Evolutionary conservation across 2,797 vertebrate genomes (phyloP).

Genomic region (Micropoecilia bifurca): DNA sequence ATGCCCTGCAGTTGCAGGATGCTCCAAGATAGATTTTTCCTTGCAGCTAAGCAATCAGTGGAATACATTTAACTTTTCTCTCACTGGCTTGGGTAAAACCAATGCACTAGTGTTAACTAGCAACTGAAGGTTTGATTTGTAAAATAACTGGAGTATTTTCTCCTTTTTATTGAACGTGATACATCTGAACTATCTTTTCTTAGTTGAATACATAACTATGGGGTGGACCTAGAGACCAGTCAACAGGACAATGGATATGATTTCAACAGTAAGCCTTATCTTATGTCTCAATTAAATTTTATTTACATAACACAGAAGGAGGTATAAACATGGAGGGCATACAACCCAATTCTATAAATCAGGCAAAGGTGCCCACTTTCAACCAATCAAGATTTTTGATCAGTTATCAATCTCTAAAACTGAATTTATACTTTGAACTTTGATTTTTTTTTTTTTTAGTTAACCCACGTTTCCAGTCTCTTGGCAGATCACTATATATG

Average conservation of each 20-base stretch:
- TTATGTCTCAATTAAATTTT: background rate
- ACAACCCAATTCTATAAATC: background rate
- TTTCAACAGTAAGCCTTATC: background rate
- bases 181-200: background rate
- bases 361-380: background rate
- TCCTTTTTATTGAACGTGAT: conserved; percentile 20
- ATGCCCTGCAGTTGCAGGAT: conserved; percentile 78
- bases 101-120: conserved; percentile 74
- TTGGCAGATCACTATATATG: background rate
- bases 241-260: background rate
- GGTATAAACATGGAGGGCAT: background rate
- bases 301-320: background rate
- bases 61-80: conserved; percentile 80
- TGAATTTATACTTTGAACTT: background rate
- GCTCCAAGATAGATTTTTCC: conserved; percentile 81
- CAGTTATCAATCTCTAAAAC: background rate
- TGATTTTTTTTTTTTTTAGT: background rate
- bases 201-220: background rate
- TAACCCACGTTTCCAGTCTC: background rate
- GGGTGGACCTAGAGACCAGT: background rate
- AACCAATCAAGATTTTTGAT: background rate
- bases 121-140: conserved; percentile 62
- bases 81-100: conserved; percentile 77
- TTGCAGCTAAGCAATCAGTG: conserved; percentile 79
- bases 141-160: conserved; percentile 64